A percentile compares a stretch with the other conserved stretches of the same genome.
Conservation (phyloP, 2,888 invertebrate genomes). For the Leistus spinibarbis region DNA sequence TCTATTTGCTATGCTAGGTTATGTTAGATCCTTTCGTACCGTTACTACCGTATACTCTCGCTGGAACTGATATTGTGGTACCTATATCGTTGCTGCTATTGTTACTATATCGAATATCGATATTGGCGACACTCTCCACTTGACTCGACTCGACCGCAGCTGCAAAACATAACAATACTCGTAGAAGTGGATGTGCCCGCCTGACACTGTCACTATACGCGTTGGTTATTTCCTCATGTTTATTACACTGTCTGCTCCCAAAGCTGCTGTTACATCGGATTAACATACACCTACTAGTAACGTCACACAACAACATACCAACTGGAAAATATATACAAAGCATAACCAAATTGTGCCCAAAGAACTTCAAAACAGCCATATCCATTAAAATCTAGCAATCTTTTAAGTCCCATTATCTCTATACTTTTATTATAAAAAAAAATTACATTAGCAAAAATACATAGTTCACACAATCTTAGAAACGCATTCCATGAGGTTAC, state of each 20-base stretch:
- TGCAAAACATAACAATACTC: constrained; percentile 38
- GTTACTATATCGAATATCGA: constrained; percentile 6
- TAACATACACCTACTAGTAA: too few species aligned
- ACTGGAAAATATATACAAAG: too few species aligned
- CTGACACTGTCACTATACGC: not conserved
- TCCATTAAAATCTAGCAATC: too few species aligned
- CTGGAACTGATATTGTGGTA: not conserved
- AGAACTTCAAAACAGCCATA: too few species aligned
- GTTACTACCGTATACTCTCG: not conserved
- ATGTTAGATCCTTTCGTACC: not conserved
- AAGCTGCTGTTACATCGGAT: too few species aligned
- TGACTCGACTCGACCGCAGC: constrained; percentile 22
- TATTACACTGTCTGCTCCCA: constrained; percentile 20
- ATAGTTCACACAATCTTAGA: too few species aligned
- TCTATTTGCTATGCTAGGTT: not conserved
- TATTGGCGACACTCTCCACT: constrained; percentile 15
- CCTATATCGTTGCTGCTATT: not conserved
- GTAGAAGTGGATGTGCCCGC: constrained; percentile 18
- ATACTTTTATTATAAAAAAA: too few species aligned
- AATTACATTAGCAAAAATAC: too few species aligned
- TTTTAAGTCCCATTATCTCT: too few species aligned
- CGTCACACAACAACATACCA: not conserved
- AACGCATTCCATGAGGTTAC: too few species aligned
- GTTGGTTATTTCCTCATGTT: constrained; percentile 17
- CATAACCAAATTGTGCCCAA: too few species aligned